Evolutionary conservation across 92 coral and sea anemone species (phyloP), one percentile per base, ranked within the genome.

Genomic region (Parazoanthus swiftii): DNA sequence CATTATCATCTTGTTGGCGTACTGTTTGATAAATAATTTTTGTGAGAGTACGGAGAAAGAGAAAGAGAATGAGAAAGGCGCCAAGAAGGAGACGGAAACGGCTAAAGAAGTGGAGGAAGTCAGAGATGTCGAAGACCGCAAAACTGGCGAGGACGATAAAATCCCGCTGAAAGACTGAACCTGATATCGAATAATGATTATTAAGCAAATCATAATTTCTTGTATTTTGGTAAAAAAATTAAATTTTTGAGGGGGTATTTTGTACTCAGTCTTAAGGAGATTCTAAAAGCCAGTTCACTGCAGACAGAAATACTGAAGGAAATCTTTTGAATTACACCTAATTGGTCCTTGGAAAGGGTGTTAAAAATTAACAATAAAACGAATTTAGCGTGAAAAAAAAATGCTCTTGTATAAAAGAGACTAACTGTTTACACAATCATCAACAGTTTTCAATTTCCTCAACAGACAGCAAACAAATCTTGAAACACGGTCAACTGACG

Each of bases 11-110:
- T 90, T 97, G 77, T 89, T 95, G 44, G 92, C 89, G 63, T 97
- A 97, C 79, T 77, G 96, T 85, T 90, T 97, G 88, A 95, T 97
- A 79, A 94, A 97, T 81, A 93, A 91, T 79, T 91, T 97, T 86
- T 92, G 95, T 79, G 93, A 94, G 78, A 88, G 91, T 72, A 76
- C 92, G 35, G 86, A 83, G 43, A 67, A 68, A 29, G 86, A 82
- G 39, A 84, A 86, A 43, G 90, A 92, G 58, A 85, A 92, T 54
- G 82, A 89, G 15, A 85, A 92, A 38, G 82, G 85, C 7, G 94
- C 90, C 23, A 92, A 91, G 71, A 74, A 91, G 58, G 93, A 94
- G 36, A 86, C 80, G 33, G 80, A 86, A 43, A 86, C 78, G 25
- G 90, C 90, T 8, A 80, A 89, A 38, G 85, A 91, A 20, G 88